These are phyloP conservation scores for Esox lucius DNA, from an alignment of 2,797 vertebrate species.

Conservation along the genomic window DNA sequence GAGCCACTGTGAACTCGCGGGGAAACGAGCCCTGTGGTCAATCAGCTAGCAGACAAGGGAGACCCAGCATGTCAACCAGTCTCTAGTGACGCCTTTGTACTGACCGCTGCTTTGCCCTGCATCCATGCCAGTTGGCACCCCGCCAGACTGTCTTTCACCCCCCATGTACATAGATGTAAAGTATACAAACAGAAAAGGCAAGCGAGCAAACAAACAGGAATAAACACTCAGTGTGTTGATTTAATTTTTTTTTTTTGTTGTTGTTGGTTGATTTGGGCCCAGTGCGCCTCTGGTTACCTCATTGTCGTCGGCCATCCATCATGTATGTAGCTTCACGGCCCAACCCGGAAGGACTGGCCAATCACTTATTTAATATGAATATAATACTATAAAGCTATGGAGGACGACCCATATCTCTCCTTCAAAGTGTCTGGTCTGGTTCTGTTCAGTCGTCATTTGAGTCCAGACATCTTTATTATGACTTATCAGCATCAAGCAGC, in stretches of 20 bases:
- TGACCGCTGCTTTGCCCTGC: neutral
- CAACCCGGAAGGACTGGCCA: slow-evolving; percentile 51
- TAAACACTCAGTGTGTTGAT: slow-evolving; percentile 34
- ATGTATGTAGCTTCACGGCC: slow-evolving; percentile 57
- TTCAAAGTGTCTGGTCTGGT: slow-evolving; percentile 54
- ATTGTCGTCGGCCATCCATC: slow-evolving; percentile 63
- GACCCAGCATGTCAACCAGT: neutral
- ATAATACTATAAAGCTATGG: slow-evolving; percentile 69
- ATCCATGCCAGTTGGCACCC: neutral
- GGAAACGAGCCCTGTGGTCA: neutral
- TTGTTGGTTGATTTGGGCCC: slow-evolving; percentile 55
- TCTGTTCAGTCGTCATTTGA: slow-evolving; percentile 56
- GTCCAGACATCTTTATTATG: slow-evolving; percentile 59
- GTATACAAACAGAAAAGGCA: slow-evolving; percentile 15
- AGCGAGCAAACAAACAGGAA: slow-evolving; percentile 17
- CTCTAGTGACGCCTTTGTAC: neutral
- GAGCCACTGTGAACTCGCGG: neutral
- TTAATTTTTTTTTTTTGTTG: neutral
- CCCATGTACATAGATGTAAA: slow-evolving; percentile 67
- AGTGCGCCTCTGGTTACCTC: slow-evolving; percentile 81
- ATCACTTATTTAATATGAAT: slow-evolving; percentile 87
- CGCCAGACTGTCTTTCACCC: slow-evolving; percentile 5
- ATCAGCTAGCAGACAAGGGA: neutral
- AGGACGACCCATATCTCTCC: slow-evolving; percentile 67
- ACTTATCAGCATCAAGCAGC: slow-evolving; percentile 64